A percentile compares a stretch with the other conserved stretches of the same genome.
Conservation (phyloP, 2,113 vertebrate species). For the Scomber colias region DNA sequence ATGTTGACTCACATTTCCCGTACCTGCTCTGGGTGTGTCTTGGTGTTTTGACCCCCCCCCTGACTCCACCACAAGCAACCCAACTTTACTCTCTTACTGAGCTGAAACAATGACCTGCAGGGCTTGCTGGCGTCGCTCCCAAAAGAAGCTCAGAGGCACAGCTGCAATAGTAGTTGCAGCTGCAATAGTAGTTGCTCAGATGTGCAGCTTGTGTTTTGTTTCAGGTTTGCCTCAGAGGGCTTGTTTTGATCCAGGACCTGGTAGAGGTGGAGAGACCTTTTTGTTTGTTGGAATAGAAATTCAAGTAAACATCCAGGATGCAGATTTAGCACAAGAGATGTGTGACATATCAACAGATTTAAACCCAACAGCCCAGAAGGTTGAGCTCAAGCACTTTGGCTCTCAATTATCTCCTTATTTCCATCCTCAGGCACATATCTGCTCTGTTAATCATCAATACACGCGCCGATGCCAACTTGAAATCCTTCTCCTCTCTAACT, state of each 20-base stretch:
- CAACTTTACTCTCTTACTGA: not conserved
- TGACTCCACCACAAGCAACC: not conserved
- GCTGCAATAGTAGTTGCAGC: conserved; percentile 40
- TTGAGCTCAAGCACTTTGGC: too few relatives aligned
- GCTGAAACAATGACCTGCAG: conserved; percentile 29
- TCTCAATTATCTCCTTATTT: not conserved
- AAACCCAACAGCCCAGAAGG: not conserved
- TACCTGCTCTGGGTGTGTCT: conserved; percentile 57
- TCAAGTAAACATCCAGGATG: not conserved
- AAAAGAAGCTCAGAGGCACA: conserved; percentile 28
- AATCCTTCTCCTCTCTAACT: not conserved
- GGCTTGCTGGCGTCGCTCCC: conserved; percentile 27
- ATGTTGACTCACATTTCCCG: conserved; percentile 7
- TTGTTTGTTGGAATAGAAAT: not conserved
- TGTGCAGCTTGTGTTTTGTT: conserved; percentile 6
- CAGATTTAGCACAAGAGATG: not conserved
- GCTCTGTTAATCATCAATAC: conserved; percentile 7
- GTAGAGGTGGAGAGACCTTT: not conserved
- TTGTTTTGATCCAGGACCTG: not conserved
- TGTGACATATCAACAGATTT: not conserved
- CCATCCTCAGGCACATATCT: not conserved
- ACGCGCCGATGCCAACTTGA: not conserved
- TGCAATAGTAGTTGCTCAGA: conserved; percentile 26
- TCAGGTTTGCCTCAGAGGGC: not conserved
- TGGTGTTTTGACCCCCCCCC: not conserved